Base-by-base conservation (phyloP, 2,888 invertebrate genomes). In the Eucriotettix oculatus region DNA sequence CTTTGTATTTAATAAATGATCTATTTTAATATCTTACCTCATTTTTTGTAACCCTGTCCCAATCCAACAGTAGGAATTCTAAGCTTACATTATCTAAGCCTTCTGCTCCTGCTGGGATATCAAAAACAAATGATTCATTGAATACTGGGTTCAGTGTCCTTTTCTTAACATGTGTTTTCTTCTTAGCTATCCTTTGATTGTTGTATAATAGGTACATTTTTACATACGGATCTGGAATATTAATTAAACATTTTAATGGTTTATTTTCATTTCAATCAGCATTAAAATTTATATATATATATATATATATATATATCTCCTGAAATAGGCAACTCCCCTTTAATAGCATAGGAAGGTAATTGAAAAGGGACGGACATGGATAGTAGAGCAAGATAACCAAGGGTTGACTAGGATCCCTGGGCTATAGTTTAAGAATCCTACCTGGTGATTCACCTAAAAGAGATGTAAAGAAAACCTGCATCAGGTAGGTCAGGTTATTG, bases 101-200 rank as follows among this genome's bases (percentile, higher is more conserved):
- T 66, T 87, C 89, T 53, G 82, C 82, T 59, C 82, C 81, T 57
- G 86, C 84, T 16, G 94, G 96, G 66, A 98, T 90, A 69, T 98
- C 97, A 73, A 98, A 98, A 59, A 95, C 91, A 76, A 99, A 97
- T 59, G 95, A 95, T 76, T 99, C 98, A 78, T 99, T 99, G 80
- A 96, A 99, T 60, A 99, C 96, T 0, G 98, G 99, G 77, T 94
- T 95, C 68, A 96, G 79, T 1, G 98, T 98, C 60, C 96, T 84
- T 75, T 96, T 98, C 82, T 97, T 97, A 57, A 98, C 96, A 74
- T 97, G 97, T 0, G 98, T 98, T 80, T 98, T 97, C 82, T 97
- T 97, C 80, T 98, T 99, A 57, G 95, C 93, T 69, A 98, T 91
- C 65, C 97, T 86, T 72, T 97, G 96, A n/a, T 93, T 92, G 76